phyloP scores from a whole-genome alignment of 2,888 invertebrate species.

The Myathropa florea region DNA sequence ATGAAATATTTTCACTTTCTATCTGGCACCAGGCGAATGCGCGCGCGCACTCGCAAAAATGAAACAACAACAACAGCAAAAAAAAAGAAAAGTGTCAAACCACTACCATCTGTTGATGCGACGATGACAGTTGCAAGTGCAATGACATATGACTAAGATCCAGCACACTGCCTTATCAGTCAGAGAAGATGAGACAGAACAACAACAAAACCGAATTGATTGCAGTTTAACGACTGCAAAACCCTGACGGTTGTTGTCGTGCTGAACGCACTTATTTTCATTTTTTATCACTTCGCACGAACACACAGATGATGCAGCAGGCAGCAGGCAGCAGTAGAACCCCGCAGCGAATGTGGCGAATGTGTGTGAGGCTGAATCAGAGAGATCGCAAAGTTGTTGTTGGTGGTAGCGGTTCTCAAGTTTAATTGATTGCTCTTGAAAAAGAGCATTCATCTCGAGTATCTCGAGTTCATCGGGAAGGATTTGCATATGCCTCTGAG shows the following conservation, averaged over 20 bases:
- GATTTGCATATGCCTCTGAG: constrained; percentile 45
- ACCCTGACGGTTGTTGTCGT: neutral
- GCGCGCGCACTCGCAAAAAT: constrained; percentile 34
- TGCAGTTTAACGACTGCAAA: constrained; percentile 50
- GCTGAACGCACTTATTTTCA: constrained; percentile 26
- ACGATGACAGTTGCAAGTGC: constrained; percentile 57
- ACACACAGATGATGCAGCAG: neutral
- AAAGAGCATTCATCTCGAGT: constrained; percentile 55
- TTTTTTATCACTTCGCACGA: no score
- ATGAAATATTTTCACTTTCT: constrained; percentile 70
- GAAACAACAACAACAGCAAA: neutral
- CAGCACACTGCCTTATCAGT: constrained; percentile 33
- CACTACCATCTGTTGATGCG: constrained; percentile 47
- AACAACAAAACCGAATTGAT: constrained; percentile 22
- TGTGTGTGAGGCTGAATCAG: neutral
- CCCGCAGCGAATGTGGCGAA: constrained; percentile 39
- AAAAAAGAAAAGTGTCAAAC: constrained; percentile 54
- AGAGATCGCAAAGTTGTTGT: constrained; percentile 30
- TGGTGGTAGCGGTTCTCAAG: constrained; percentile 56
- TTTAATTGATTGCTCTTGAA: constrained; percentile 67
- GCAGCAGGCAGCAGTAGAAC: constrained; percentile 18
- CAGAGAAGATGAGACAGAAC: constrained; percentile 1
- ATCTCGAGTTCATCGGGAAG: constrained; percentile 40
- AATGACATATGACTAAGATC: constrained; percentile 52
- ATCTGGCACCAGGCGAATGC: constrained; percentile 56